phyloP scores from a whole-genome alignment of 2,113 vertebrate species.

The Ochotona curzoniae region DNA sequence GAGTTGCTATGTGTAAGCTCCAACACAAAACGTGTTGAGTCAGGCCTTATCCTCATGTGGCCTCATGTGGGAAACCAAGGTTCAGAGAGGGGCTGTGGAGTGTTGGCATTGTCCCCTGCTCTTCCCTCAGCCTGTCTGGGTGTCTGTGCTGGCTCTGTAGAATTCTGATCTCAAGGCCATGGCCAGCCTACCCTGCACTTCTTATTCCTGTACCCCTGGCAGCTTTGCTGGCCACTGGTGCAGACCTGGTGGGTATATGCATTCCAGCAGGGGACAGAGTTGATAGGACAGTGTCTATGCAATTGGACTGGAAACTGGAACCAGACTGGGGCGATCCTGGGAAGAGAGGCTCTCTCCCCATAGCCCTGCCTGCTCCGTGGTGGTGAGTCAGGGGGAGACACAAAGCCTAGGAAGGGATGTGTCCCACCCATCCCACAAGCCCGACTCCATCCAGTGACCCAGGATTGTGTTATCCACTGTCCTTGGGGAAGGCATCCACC shows the following conservation, averaged over 20 bases:
- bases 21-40: background rate
- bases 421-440: background rate
- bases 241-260: too few relatives aligned
- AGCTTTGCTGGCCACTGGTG: background rate
- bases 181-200: background rate
- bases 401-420: accelerated
- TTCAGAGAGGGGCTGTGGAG: accelerated
- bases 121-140: background rate
- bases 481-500: background rate
- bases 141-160: background rate
- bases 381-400: background rate
- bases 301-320: background rate
- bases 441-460: background rate
- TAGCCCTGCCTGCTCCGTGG: background rate
- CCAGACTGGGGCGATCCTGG: background rate
- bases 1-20: background rate
- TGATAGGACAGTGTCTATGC: background rate
- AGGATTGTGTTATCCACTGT: background rate
- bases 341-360: background rate
- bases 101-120: background rate
- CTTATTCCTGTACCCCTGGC: background rate
- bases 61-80: background rate
- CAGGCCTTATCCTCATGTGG: background rate
- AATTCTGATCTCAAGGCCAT: background rate
- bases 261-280: background rate